Evolutionary conservation across 1,140 invertebrate species (phyloP).

Genomic region (Dreissena polymorpha): DNA sequence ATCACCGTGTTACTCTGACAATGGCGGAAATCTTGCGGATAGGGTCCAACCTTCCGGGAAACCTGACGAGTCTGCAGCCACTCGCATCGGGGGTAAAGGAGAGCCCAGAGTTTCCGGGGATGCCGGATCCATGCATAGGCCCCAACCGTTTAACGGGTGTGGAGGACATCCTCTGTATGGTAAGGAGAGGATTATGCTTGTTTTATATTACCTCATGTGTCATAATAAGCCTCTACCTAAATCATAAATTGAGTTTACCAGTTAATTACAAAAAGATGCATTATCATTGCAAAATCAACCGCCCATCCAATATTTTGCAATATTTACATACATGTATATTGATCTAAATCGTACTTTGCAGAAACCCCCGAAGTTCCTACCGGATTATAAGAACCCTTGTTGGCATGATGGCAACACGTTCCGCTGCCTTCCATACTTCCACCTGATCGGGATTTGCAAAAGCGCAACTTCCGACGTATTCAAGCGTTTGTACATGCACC

Average conservation of each 20-base stretch:
- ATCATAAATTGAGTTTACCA: too few species aligned
- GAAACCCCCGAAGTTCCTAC: conserved; percentile 57
- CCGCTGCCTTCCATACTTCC: conserved; percentile 69
- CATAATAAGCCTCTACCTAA: too few species aligned
- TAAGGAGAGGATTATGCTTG: background rate
- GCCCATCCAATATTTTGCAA: too few species aligned
- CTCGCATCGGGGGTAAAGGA: background rate
- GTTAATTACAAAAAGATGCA: too few species aligned
- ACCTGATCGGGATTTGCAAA: conserved; percentile 67
- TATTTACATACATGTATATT: too few species aligned
- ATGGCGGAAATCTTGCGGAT: background rate
- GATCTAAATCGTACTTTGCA: conserved; percentile 20
- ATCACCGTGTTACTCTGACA: too few species aligned
- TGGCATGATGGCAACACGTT: conserved; percentile 48
- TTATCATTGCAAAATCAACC: too few species aligned
- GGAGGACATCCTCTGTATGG: conserved; percentile 47
- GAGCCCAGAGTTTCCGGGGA: conserved; percentile 38
- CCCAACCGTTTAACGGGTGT: conserved; percentile 41
- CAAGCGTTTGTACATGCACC: conserved; percentile 57
- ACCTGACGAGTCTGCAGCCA: background rate
- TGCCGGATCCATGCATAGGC: conserved; percentile 45
- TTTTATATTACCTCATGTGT: background rate
- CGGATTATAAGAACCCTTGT: conserved; percentile 68
- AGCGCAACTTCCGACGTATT: conserved; percentile 70
- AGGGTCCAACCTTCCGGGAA: background rate